Evolutionary conservation across 1,140 invertebrate genomes (phyloP), one percentile per base, ranked within the genome.

Genomic region (Chymomyza costata): DNA sequence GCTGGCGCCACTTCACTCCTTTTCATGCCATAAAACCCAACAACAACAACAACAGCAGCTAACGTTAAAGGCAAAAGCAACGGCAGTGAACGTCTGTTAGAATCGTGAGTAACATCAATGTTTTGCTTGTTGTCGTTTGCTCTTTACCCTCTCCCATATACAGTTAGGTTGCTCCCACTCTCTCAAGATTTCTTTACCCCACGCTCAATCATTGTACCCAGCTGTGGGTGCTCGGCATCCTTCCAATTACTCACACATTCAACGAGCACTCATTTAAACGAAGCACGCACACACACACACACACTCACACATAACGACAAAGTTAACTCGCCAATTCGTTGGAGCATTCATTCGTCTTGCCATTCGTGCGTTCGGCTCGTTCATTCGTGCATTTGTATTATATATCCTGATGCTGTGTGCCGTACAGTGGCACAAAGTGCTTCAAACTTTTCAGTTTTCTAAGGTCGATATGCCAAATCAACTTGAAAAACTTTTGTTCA

Each of bases 181-280:
- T n/a, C n/a, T 5, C 21, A 25, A 10, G n/a, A 2, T 14, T 11
- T 14, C 52, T 6, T 47, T 14, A 14, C 21, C 25, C 17, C 5
- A 25, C 41, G 1, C n/a, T n/a, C n/a, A n/a, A n/a, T n/a, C n/a
- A n/a, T 28, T 28, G 25, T 28, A 5, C 10, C 25, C 32, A 25
- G 21, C 21, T 25, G 21, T 25, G 21, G 21, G 3, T 25, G 8
- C 21, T 25, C 8, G 21, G 61, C 56, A 73, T 67, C 70, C 68
- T 59, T 71, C 67, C 73, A 78, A 80, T 73, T 80, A 78, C 73
- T 73, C 73, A 80, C 73, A 78, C 73, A 78, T 71, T 80, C 73
- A 78, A 80, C 73, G 67, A 80, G 63, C 67, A 80, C 73, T 78
- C 73, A 80, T 78, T 78, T 80, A 78, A 78, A 80, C 73, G 66